Conservation (phyloP, 2,797 vertebrate species). For the Phaenicophaeus curvirostris region DNA sequence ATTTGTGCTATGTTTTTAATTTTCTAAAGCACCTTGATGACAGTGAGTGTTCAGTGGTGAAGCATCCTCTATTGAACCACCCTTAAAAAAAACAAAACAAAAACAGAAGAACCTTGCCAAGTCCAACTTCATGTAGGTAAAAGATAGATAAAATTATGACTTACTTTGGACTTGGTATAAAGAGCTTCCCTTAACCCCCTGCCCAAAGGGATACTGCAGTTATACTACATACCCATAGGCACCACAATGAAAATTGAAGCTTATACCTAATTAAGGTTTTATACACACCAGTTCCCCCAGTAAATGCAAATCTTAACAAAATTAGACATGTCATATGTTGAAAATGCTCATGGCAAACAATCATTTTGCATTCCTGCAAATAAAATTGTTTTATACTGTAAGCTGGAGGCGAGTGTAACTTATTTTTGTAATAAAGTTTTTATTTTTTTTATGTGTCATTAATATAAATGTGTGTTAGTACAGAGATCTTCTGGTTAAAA, state of each 20-base stretch:
- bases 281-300: conserved; percentile 99
- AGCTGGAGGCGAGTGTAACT: conserved; percentile 99
- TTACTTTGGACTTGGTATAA: conserved; percentile 75
- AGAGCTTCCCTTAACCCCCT: conserved; percentile 79
- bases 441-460: conserved; percentile 99
- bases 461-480: conserved; percentile 89
- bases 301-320: conserved; percentile 95
- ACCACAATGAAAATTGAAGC: conserved; percentile 83
- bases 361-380: conserved; percentile 99
- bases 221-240: conserved; percentile 84
- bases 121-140: conserved; percentile 76
- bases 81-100: conserved; percentile 58
- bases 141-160: conserved; percentile 72
- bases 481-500: conserved; percentile 85
- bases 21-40: conserved; percentile 88
- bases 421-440: conserved; percentile 99
- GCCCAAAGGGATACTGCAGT: conserved; percentile 99
- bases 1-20: conserved; percentile 86
- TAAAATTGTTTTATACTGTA: conserved; percentile 99
- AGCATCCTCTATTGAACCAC: conserved; percentile 83
- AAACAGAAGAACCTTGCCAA: conserved; percentile 58
- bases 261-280: conserved; percentile 90
- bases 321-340: conserved; percentile 97
- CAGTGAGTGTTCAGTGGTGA: conserved; percentile 86
- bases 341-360: conserved; percentile 99